Percentiles rank a stretch among this genome's conserved stretches.
phyloP scores from a whole-genome alignment of 1,140 invertebrate species.

The Bathynomus jamesi region DNA sequence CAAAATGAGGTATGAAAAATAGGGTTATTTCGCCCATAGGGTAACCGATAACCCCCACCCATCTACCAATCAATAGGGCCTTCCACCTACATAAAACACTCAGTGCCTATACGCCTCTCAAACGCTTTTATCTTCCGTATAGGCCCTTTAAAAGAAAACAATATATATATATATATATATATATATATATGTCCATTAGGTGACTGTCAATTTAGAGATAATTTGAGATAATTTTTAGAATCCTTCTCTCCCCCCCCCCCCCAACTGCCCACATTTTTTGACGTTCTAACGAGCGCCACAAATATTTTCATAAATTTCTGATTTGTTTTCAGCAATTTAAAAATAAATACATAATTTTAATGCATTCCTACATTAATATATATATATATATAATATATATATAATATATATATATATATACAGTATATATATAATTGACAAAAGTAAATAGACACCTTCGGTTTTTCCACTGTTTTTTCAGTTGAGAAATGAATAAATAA shows the following conservation, averaged over 20 bases:
- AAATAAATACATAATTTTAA: neutral
- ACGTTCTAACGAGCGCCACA: neutral
- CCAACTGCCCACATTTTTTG: neutral
- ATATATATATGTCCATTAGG: neutral
- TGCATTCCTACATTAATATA: neutral
- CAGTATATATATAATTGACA: neutral
- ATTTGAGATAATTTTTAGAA: no score
- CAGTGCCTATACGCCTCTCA: neutral
- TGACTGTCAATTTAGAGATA: no score
- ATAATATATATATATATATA: neutral
- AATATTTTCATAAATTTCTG: neutral
- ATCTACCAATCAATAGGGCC: neutral
- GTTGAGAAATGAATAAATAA: no score
- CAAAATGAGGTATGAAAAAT: neutral
- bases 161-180: neutral
- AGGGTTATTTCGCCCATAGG: neutral
- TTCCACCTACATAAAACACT: neutral
- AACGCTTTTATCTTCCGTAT: neutral
- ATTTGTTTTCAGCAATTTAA: neutral
- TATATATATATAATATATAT: neutral
- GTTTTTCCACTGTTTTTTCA: no score
- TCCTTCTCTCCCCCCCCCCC: neutral
- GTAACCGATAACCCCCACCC: neutral
- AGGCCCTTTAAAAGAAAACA: neutral
- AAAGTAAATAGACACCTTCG: neutral